Conservation (phyloP, 2,888 invertebrate species). For the Lamellibrachia columna region DNA sequence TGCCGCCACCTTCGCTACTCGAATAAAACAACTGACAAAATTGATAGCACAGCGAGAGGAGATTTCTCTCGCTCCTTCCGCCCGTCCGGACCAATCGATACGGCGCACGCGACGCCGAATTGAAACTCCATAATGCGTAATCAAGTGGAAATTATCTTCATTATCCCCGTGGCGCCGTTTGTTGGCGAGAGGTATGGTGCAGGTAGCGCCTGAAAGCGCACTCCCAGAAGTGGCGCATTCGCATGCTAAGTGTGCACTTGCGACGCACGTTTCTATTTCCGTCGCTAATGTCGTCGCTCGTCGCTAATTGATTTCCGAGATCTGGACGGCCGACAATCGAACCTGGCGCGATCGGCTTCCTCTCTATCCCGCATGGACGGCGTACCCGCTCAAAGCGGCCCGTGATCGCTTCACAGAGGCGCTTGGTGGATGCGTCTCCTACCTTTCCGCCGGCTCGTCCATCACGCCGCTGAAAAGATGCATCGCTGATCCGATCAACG, state of each 20-base stretch:
- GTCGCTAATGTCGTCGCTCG: slow-evolving; percentile 16
- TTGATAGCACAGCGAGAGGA: slow-evolving; percentile 9
- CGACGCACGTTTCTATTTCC: background rate
- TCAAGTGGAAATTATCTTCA: slow-evolving; percentile 16
- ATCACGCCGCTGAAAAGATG: background rate
- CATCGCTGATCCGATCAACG: background rate
- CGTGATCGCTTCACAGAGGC: background rate
- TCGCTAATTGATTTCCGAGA: slow-evolving; percentile 16
- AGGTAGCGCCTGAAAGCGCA: background rate
- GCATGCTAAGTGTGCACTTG: slow-evolving; percentile 10
- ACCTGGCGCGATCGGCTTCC: slow-evolving; percentile 6
- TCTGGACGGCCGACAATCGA: background rate
- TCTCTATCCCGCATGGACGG: background rate
- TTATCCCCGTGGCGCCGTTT: background rate
- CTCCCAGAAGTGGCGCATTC: background rate
- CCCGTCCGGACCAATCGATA: background rate
- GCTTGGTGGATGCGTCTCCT: background rate
- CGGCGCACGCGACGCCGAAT: slow-evolving; percentile 5
- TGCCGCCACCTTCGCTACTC: background rate
- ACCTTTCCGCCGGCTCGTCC: background rate
- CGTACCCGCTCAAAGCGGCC: slow-evolving; percentile 1
- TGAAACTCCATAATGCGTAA: slow-evolving; percentile 16
- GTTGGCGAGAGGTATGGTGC: background rate
- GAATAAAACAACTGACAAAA: background rate
- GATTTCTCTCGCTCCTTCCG: slow-evolving; percentile 16